phyloP scores from a whole-genome alignment of 1,140 invertebrate genomes.

The Anagrus nilaparvatae region DNA sequence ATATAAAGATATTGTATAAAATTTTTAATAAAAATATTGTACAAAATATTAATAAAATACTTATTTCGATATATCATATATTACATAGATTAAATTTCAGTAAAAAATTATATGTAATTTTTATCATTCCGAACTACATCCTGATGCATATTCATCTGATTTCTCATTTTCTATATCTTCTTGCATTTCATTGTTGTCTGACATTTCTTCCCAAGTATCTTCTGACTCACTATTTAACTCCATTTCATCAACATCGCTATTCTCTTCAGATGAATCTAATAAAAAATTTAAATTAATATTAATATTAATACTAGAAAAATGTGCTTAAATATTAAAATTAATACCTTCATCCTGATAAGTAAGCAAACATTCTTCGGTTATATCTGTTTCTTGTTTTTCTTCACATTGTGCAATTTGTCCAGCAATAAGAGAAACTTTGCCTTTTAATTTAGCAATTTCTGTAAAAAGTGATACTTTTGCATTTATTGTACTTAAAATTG shows the following conservation, averaged over 20 bases:
- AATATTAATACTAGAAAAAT: neutral
- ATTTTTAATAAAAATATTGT: conserved; percentile 3
- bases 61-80: conserved; percentile 8
- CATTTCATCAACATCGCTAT: conserved; percentile 28
- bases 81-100: too few relatives aligned
- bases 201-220: conserved; percentile 40
- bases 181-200: conserved; percentile 29
- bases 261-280: conserved; percentile 34
- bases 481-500: conserved; percentile 51
- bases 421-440: conserved; percentile 47
- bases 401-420: conserved; percentile 42
- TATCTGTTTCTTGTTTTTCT: conserved; percentile 36
- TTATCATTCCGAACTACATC: conserved; percentile 22
- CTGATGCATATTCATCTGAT: conserved; percentile 28
- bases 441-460: conserved; percentile 45
- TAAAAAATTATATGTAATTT: conserved; percentile 7
- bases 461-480: conserved; percentile 44
- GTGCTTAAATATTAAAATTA: too few relatives aligned
- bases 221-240: conserved; percentile 36
- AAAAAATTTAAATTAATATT: conserved; percentile 4
- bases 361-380: conserved; percentile 38
- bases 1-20: conserved; percentile 3
- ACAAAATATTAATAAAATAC: conserved; percentile 5
- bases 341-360: conserved; percentile 50
- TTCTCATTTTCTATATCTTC: conserved; percentile 30